Evolutionary conservation across 2,113 vertebrate species (phyloP), one percentile per base, ranked within the genome.

Genomic region (Phylloscopus trochiloides): DNA sequence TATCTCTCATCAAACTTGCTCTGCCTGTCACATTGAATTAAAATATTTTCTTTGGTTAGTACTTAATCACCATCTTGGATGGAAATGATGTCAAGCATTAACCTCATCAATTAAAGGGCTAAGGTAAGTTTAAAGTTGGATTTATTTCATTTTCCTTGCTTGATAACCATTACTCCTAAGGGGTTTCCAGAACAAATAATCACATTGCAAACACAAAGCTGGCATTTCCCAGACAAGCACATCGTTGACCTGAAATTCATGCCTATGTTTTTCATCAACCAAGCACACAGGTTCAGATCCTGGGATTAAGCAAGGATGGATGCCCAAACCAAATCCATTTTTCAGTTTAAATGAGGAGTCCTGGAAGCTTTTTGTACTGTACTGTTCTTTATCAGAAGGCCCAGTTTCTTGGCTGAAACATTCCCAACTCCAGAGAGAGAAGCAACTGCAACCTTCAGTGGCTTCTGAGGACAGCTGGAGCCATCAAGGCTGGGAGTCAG

Each of bases 101-200:
- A 76, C 9, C 57, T 86, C 66, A 50, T 65, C 54, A 93, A 57
- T 92, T 85, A 92, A 94, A 90, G 55, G 34, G 17, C 54, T 88
- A 87, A 66, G 22, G 10, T 73, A 94, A 76, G 59, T 84, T 96
- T 95, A 91, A 83, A 87, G 5, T 47, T 86, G 57, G 73, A 92
- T 95, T 95, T 85, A 63, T 88, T 97, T 83, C 1, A 74, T 83
- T 92, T 92, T 90, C 62, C 50, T 91, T 90, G 52, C 67, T 87
- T 62, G 48, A 88, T 80, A 77, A 70, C 75, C 74, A 59, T 93
- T 75, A 92, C 59, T 91, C 42, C 90, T 73, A 55, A 92, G 71
- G 62, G n/a, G 18, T 48, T 92, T 94, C 76, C 79, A 86, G 82
- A 90, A 54, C 38, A 84, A 93, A 88, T 61, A 95, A 96, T 82